phyloP scores from a whole-genome alignment of 92 coral and sea anemone species.

The Metridium senile region DNA sequence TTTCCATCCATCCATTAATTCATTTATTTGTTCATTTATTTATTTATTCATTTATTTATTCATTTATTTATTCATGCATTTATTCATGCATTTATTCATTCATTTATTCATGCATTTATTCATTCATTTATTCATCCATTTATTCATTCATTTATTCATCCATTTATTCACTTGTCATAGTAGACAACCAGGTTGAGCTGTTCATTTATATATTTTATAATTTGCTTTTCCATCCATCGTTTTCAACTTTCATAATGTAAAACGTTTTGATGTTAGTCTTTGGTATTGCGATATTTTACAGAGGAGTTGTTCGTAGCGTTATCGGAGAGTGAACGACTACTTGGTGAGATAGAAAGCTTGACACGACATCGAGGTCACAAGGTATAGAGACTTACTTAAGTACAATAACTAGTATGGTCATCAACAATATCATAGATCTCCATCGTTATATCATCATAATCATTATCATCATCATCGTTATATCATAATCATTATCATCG shows the following conservation, averaged over 20 bases:
- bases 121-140: neutral
- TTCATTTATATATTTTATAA: neutral
- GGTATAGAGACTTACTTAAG: conserved; percentile 46
- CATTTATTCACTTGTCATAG: neutral
- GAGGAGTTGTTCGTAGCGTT: conserved; percentile 72
- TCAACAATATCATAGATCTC: too few relatives aligned
- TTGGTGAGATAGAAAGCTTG: conserved; percentile 78
- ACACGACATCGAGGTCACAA: conserved; percentile 61
- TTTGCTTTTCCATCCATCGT: neutral
- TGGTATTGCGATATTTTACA: conserved; percentile 3
- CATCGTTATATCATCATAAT: too few relatives aligned
- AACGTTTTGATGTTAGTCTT: too few relatives aligned
- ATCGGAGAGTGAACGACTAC: conserved; percentile 70
- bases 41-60: neutral
- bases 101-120: neutral
- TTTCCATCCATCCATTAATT: neutral
- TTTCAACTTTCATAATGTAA: too few relatives aligned
- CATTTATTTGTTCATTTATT: neutral
- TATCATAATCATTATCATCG: too few relatives aligned
- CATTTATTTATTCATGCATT: neutral
- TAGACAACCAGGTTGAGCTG: too few relatives aligned
- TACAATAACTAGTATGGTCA: too few relatives aligned
- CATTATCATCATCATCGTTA: too few relatives aligned
- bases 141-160: neutral
- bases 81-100: neutral